These are phyloP conservation scores for Macrotus californicus DNA, from an alignment of 2,113 vertebrate species.

Conservation along the genomic window DNA sequence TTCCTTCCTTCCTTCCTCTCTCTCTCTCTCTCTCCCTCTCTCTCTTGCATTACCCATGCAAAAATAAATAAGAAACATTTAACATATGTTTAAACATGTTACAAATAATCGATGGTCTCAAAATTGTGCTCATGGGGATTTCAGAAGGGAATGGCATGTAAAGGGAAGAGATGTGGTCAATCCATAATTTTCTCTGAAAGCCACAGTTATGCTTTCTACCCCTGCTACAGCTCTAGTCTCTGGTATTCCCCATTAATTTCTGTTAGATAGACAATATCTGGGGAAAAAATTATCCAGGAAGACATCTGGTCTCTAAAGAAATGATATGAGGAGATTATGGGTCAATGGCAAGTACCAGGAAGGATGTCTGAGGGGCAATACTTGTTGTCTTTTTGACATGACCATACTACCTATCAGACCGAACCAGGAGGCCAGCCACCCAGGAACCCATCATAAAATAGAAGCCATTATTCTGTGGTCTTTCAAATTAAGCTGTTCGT, in stretches of 20 bases:
- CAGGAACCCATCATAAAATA: not conserved
- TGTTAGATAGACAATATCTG: conserved; percentile 10
- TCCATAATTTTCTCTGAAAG: not conserved
- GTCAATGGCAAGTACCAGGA: not conserved
- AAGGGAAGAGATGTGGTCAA: not conserved
- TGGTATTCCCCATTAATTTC: not conserved
- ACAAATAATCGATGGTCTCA: not conserved
- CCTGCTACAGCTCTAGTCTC: not conserved
- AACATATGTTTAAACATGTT: not conserved
- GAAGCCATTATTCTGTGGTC: not conserved
- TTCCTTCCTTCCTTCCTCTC: not conserved
- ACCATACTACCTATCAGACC: not conserved
- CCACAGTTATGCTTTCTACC: not conserved
- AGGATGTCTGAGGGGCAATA: not conserved
- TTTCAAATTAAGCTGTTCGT: not conserved
- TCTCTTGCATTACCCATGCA: not conserved
- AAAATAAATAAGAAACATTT: not conserved
- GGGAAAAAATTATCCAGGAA: not conserved
- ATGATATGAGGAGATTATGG: not conserved
- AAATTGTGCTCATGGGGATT: not conserved
- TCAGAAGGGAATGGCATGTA: not conserved
- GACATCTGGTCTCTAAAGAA: not conserved
- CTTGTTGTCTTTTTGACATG: not conserved
- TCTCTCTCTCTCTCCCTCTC: not conserved
- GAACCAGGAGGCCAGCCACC: not conserved